Conservation (phyloP, 30 jellyfish, hydroid and myxozoan genomes). For the Hydra vulgaris region DNA sequence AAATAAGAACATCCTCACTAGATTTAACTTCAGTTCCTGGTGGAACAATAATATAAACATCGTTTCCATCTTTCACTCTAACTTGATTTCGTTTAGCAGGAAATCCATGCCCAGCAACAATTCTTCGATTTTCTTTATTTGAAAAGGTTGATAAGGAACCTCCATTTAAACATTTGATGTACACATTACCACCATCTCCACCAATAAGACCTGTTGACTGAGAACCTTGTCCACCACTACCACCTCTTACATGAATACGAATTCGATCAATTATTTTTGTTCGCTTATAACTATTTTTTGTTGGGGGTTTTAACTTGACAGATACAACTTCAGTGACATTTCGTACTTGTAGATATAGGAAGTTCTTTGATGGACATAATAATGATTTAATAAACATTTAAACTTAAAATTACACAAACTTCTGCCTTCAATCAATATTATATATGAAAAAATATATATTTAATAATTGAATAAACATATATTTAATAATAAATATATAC, state of each 20-base stretch:
- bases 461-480: no score
- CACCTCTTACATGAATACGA: conserved; percentile 75
- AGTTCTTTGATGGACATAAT: no score
- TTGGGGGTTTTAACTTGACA: conserved; percentile 6
- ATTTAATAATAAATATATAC: no score
- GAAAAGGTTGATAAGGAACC: conserved; percentile 42
- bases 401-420: no score
- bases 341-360: no score
- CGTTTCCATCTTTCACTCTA: conserved; percentile 40
- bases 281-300: not conserved
- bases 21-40: conserved; percentile 59
- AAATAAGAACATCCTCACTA: conserved; percentile 36
- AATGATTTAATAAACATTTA: no score
- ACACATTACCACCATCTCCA: conserved; percentile 70
- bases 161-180: conserved; percentile 42
- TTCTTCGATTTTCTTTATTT: conserved; percentile 39
- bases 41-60: conserved; percentile 39
- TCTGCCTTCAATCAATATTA: no score
- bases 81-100: conserved; percentile 35
- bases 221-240: conserved; percentile 94
- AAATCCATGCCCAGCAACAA: conserved; percentile 67
- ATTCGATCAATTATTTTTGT: conserved; percentile 40
- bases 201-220: conserved; percentile 80
- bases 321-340: conserved; percentile 13
- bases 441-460: no score